phyloP scores from a whole-genome alignment of 1,140 invertebrate species.

The Cherax destructor region DNA sequence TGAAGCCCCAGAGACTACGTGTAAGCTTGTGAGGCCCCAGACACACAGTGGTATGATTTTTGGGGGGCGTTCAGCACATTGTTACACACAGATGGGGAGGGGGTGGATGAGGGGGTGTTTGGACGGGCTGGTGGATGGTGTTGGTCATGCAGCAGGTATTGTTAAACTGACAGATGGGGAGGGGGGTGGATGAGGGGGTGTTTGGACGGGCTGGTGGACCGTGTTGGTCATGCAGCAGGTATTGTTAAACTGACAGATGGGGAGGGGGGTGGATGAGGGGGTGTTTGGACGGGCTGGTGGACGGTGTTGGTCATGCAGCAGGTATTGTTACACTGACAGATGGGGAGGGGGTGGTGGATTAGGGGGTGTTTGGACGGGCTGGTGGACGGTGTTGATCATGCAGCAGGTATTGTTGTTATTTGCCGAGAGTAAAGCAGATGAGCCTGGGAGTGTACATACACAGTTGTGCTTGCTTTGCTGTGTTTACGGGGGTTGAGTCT shows the following conservation, averaged over 20 bases:
- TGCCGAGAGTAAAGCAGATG: too few relatives aligned
- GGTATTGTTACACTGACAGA: neutral
- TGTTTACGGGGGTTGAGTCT: too few relatives aligned
- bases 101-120: neutral
- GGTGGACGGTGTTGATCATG: neutral
- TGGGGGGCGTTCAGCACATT: neutral
- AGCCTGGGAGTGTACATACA: too few relatives aligned
- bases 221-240: neutral
- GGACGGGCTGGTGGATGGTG: too few relatives aligned
- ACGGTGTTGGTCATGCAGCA: neutral
- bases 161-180: neutral
- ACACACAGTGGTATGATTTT: too few relatives aligned
- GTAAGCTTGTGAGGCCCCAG: too few relatives aligned
- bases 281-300: neutral
- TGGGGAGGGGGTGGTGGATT: neutral
- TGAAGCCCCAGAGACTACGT: too few relatives aligned
- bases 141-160: neutral
- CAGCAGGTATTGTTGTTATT: neutral
- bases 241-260: neutral
- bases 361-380: neutral
- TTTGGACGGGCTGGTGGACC: too few relatives aligned
- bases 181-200: neutral
- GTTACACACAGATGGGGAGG: neutral
- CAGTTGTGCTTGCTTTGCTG: too few relatives aligned
- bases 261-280: too few relatives aligned